A percentile compares a stretch with the other conserved stretches of the same genome.
These are phyloP conservation scores for Margarornis squamiger DNA, from an alignment of 2,797 vertebrate genomes.

Conservation along the genomic window DNA sequence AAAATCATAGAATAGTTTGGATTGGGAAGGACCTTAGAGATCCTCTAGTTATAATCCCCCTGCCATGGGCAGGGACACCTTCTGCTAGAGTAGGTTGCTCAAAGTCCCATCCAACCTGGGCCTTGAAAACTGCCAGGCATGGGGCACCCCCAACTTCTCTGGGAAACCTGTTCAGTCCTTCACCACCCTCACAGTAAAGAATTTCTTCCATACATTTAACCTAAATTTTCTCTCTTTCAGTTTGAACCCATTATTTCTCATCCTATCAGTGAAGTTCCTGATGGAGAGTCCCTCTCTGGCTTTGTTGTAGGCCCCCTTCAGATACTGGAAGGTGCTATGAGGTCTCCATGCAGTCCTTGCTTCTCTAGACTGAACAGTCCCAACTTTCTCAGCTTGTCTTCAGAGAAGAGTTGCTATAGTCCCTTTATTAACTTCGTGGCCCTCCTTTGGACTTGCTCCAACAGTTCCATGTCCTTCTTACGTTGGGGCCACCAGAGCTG, in stretches of 20 bases:
- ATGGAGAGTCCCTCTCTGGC: not conserved
- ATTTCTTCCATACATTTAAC: not conserved
- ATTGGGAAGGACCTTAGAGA: not conserved
- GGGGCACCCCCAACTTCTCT: not conserved
- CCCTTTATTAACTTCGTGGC: not conserved
- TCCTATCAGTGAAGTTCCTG: not conserved
- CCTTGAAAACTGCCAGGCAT: not conserved
- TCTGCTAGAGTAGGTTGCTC: not conserved
- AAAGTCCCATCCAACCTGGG: fast-evolving
- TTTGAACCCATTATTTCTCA: not conserved
- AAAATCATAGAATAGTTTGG: not conserved
- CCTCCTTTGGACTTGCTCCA: not conserved
- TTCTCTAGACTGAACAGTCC: not conserved
- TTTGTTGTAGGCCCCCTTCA: not conserved
- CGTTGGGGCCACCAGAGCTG: not conserved
- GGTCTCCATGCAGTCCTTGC: not conserved
- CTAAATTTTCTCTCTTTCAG: not conserved
- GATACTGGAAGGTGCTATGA: not conserved
- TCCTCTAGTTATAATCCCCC: not conserved
- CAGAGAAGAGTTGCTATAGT: not conserved
- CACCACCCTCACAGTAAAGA: not conserved
- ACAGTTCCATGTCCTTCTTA: not conserved
- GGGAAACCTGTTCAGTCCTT: not conserved
- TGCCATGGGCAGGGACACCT: not conserved
- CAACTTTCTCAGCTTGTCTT: not conserved